Evolutionary conservation across 2,888 invertebrate genomes (phyloP).

Genomic region (Leptopilina myrica): DNA sequence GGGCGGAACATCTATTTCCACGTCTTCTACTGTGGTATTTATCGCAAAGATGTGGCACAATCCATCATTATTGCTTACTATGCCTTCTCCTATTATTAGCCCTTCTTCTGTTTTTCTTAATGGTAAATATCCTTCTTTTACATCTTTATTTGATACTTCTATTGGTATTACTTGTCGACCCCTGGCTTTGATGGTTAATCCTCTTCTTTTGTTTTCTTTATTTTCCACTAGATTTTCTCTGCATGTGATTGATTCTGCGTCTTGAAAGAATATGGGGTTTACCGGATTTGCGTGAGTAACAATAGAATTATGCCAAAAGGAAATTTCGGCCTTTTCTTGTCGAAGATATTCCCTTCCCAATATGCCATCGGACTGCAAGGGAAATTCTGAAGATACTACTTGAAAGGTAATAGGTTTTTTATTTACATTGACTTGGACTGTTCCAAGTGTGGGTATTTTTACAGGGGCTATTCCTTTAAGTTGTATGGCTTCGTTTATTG

Average conservation of each 20-base stretch:
- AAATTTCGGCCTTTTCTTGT: background rate
- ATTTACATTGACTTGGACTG: background rate
- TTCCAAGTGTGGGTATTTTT: background rate
- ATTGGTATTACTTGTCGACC: background rate
- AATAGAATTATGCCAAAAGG: background rate
- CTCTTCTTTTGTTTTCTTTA: too few relatives aligned
- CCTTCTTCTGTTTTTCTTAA: background rate
- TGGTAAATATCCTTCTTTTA: background rate
- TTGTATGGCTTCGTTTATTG: too few relatives aligned
- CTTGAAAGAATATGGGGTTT: background rate
- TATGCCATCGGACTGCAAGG: background rate
- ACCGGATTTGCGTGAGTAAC: background rate
- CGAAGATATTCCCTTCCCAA: background rate
- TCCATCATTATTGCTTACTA: background rate
- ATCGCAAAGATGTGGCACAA: background rate
- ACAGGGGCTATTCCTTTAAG: too few relatives aligned
- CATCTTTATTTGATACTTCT: background rate
- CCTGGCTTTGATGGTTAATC: background rate
- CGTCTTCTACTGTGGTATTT: background rate
- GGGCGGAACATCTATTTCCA: background rate
- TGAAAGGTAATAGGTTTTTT: background rate
- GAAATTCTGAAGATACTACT: background rate
- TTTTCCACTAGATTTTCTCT: too few relatives aligned
- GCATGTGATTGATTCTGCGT: background rate
- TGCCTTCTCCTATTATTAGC: background rate